A percentile compares a stretch with the other conserved stretches of the same genome.
phyloP scores from a whole-genome alignment of 1,140 invertebrate genomes.

The Scaptomyza graminum region DNA sequence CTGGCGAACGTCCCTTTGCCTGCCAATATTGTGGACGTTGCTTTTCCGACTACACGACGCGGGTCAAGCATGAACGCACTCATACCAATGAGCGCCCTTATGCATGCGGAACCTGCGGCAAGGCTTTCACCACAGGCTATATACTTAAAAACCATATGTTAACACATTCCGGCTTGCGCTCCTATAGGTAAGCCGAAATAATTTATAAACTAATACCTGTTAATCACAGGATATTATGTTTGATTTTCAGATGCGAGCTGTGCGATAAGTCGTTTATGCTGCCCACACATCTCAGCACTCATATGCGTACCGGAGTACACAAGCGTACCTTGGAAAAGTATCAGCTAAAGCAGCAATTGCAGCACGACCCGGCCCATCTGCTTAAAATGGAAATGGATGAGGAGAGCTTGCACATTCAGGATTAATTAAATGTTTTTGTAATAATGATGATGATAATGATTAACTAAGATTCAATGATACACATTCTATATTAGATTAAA shows the following conservation, averaged over 20 bases:
- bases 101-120: slow-evolving; percentile 85
- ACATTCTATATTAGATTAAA: slow-evolving; percentile 33
- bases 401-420: slow-evolving; percentile 64
- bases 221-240: neutral
- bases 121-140: slow-evolving; percentile 85
- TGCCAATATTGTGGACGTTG: slow-evolving; percentile 72
- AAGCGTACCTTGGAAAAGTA: slow-evolving; percentile 77
- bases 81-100: slow-evolving; percentile 86
- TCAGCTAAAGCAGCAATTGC: slow-evolving; percentile 85
- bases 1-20: slow-evolving; percentile 69
- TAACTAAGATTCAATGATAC: slow-evolving; percentile 24
- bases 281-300: slow-evolving; percentile 69
- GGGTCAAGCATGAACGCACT: slow-evolving; percentile 83
- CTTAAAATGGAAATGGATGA: slow-evolving; percentile 68
- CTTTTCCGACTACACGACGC: slow-evolving; percentile 73
- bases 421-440: slow-evolving; percentile 25
- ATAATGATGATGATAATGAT: neutral
- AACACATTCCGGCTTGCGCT: slow-evolving; percentile 73
- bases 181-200: slow-evolving; percentile 59
- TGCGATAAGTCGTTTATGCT: slow-evolving; percentile 75
- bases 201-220: neutral
- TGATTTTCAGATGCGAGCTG: slow-evolving; percentile 59
- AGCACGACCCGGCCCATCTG: slow-evolving; percentile 75
- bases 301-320: slow-evolving; percentile 66
- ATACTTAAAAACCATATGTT: slow-evolving; percentile 76